A percentile compares a stretch with the other conserved stretches of the same genome.
Conservation (phyloP, 2,888 invertebrate genomes). For the Rosalia funebris region DNA sequence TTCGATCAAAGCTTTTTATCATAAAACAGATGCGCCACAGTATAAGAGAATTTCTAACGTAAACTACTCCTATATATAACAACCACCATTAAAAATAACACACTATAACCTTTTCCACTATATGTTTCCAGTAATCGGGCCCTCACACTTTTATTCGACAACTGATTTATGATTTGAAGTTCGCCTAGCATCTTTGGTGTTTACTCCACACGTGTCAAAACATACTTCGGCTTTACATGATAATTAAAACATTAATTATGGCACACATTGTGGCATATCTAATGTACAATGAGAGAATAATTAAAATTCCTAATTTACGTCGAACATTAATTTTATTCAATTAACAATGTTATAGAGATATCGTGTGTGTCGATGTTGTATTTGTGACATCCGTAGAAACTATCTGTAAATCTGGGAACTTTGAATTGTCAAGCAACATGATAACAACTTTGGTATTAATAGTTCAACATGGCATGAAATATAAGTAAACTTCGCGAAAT, state of each 20-base stretch:
- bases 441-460: conserved; percentile 11
- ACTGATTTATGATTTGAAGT: not conserved
- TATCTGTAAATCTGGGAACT: conserved; percentile 1
- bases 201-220: not conserved
- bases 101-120: not conserved
- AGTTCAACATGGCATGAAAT: not conserved
- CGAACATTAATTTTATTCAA: not conserved
- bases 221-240: not conserved
- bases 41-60: too few relatives aligned
- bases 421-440: conserved; percentile 1
- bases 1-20: too few relatives aligned
- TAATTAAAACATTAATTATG: not conserved
- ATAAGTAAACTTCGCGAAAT: not conserved
- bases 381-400: conserved; percentile 7
- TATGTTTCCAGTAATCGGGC: not conserved
- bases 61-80: too few relatives aligned
- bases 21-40: too few relatives aligned
- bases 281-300: too few relatives aligned
- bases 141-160: not conserved
- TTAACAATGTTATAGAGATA: not conserved
- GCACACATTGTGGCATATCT: not conserved
- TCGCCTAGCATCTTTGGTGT: not conserved
- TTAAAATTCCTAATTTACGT: not conserved
- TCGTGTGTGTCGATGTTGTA: conserved; percentile 2
- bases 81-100: not conserved